Percentiles rank a stretch among this genome's conserved stretches.
phyloP scores from a whole-genome alignment of 2,797 vertebrate species.

The Diplodus puntazzo region DNA sequence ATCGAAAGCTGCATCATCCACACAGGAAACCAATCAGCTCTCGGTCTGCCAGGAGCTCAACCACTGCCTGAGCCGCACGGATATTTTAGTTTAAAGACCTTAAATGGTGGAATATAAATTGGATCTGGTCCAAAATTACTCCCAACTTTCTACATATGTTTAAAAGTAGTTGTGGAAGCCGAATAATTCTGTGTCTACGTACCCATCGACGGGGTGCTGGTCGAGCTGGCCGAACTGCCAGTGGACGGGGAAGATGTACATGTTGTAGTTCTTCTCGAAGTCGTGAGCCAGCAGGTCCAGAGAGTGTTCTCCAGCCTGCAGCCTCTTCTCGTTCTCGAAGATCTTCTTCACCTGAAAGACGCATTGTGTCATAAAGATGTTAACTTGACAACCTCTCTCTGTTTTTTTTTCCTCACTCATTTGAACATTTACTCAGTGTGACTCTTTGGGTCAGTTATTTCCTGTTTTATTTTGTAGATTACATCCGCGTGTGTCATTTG shows the following conservation, averaged over 20 bases:
- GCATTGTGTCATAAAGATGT: neutral
- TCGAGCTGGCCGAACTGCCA: conserved; percentile 99
- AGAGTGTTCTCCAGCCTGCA: conserved; percentile 93
- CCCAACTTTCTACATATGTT: neutral
- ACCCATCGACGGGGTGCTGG: conserved; percentile 96
- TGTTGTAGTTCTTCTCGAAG: conserved; percentile 99
- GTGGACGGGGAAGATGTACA: conserved; percentile 99
- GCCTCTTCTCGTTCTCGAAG: conserved; percentile 96
- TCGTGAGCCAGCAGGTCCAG: conserved; percentile 96
- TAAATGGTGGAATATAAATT: neutral
- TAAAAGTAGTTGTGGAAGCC: accelerated
- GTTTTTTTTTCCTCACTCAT: neutral
- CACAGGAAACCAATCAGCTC: conserved; percentile 16
- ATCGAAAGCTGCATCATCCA: conserved; percentile 5
- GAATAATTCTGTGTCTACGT: conserved; percentile 47
- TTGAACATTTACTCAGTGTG: conserved; percentile 13
- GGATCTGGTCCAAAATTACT: neutral
- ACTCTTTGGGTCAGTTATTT: neutral
- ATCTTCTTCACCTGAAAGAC: conserved; percentile 95
- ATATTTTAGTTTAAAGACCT: conserved; percentile 1
- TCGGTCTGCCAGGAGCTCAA: conserved; percentile 3
- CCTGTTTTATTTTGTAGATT: too few relatives aligned
- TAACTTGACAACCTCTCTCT: neutral
- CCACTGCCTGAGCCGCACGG: neutral
- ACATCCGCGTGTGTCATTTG: too few relatives aligned